Conservation (phyloP, 2,888 invertebrate species). For the Platerodrilus igneus region DNA sequence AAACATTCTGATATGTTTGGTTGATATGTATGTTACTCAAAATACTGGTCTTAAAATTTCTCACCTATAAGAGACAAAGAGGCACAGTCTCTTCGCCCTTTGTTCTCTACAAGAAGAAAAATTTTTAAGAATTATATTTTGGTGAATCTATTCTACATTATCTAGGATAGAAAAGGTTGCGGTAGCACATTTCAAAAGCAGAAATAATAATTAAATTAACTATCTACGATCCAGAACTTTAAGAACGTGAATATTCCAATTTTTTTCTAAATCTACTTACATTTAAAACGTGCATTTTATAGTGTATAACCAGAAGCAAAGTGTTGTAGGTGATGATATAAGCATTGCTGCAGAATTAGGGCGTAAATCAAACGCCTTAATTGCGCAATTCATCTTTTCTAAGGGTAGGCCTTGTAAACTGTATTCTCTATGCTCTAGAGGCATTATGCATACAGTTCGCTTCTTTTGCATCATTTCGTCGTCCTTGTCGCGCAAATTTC, state of each 20-base stretch:
- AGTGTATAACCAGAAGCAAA: slow-evolving; percentile 23
- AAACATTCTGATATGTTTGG: slow-evolving; percentile 39
- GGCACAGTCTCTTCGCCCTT: too few relatives aligned
- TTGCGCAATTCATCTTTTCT: slow-evolving; percentile 78
- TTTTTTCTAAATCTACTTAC: too few relatives aligned
- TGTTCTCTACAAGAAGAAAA: too few relatives aligned
- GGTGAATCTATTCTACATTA: too few relatives aligned
- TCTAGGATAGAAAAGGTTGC: slow-evolving; percentile 22
- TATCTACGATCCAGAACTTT: too few relatives aligned
- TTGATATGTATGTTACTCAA: slow-evolving; percentile 21
- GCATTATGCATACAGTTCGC: slow-evolving; percentile 77
- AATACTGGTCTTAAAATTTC: too few relatives aligned
- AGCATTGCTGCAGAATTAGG: slow-evolving; percentile 27
- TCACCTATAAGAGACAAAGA: too few relatives aligned
- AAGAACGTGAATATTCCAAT: too few relatives aligned
- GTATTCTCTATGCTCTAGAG: slow-evolving; percentile 75
- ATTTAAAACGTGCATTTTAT: too few relatives aligned
- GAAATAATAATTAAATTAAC: too few relatives aligned
- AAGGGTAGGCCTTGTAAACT: slow-evolving; percentile 75
- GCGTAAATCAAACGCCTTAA: slow-evolving; percentile 49
- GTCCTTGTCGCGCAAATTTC: slow-evolving; percentile 72
- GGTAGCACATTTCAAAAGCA: slow-evolving; percentile 18
- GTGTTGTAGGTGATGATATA: slow-evolving; percentile 14
- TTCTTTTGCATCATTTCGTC: slow-evolving; percentile 88
- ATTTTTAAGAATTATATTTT: slow-evolving; percentile 10